Evolutionary conservation across 2,797 vertebrate species (phyloP), one percentile per base, ranked within the genome.

Genomic region (Hydrolagus colliei): DNA sequence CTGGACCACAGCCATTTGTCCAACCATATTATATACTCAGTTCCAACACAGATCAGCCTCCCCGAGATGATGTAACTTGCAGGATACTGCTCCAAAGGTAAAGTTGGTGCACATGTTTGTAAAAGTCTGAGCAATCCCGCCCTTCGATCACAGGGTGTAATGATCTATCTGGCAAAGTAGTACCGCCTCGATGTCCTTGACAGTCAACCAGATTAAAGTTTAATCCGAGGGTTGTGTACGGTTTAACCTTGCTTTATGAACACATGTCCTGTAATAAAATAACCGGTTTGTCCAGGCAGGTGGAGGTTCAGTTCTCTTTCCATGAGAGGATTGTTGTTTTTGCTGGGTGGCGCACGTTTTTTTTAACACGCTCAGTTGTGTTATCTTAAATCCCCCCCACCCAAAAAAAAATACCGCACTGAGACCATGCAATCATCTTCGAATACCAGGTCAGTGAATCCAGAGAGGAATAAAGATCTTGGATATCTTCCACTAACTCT

Each of bases 141-240:
- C 89, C 87, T 91, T 88, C 89, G 88, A 91, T 87, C 75, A 86
- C 35, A 86, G 87, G 87, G 86, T 89, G 89, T 87, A 90, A 89
- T 88, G 90, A 88, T 35, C 91, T 91, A 91, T 89, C 93, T 87
- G 87, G 89, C 89, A 87, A 90, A 93, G 91, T 89, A 90, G 92
- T 93, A 94, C 92, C 92, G 93, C 93, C 92, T 91, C 90, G 88
- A 86, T 87, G 92, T 93, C 93, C 93, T 94, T 95, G 93, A 90
- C 91, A 52, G 3, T 91, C 88, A 88, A 89, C 89, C 90, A 88
- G 93, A 92, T 94, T 94, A 94, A 94, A 94, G 91, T 93, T 94
- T 93, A 94, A 93, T 93, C 92, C 89, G 87, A 91, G 90, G 89
- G 92, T 91, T 92, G 92, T 91, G 90, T 90, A 90, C 90, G 90